phyloP scores from a whole-genome alignment of 2,113 vertebrate genomes.

The Pristiophorus japonicus region DNA sequence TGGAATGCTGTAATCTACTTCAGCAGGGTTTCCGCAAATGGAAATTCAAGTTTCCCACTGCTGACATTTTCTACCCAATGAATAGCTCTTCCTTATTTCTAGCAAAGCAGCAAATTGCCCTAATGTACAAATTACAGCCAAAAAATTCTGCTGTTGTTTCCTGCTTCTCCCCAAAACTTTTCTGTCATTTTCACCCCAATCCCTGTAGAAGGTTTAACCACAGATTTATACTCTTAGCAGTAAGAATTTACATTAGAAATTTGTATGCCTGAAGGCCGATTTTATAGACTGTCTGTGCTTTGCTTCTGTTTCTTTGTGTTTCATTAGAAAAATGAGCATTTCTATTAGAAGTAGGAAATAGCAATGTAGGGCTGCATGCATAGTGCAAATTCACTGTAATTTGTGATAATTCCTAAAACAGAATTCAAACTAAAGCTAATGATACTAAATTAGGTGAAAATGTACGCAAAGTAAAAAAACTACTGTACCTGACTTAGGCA shows the following conservation, averaged over 20 bases:
- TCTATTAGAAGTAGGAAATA: not conserved
- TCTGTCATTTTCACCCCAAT: not conserved
- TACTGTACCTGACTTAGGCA: not conserved
- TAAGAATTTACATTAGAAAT: constrained; percentile 1
- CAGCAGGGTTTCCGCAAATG: not conserved
- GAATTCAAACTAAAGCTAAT: not conserved
- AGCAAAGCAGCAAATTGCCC: not conserved
- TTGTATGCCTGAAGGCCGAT: not conserved
- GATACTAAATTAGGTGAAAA: not conserved
- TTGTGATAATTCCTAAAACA: not conserved
- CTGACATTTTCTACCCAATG: not conserved
- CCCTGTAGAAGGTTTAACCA: not conserved
- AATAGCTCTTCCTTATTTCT: not conserved
- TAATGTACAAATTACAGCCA: not conserved
- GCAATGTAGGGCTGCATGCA: not conserved
- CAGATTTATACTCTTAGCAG: not conserved
- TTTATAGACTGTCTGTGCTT: not conserved
- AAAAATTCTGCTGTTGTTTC: not conserved
- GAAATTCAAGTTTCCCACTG: not conserved
- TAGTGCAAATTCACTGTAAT: not conserved
- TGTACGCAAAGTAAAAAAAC: not conserved
- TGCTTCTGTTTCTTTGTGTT: not conserved
- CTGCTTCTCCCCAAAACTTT: not conserved
- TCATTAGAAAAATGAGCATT: not conserved
- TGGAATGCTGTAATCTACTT: not conserved